phyloP scores from a whole-genome alignment of 1,140 invertebrate species.

The Pseudomyrmex gracilis region DNA sequence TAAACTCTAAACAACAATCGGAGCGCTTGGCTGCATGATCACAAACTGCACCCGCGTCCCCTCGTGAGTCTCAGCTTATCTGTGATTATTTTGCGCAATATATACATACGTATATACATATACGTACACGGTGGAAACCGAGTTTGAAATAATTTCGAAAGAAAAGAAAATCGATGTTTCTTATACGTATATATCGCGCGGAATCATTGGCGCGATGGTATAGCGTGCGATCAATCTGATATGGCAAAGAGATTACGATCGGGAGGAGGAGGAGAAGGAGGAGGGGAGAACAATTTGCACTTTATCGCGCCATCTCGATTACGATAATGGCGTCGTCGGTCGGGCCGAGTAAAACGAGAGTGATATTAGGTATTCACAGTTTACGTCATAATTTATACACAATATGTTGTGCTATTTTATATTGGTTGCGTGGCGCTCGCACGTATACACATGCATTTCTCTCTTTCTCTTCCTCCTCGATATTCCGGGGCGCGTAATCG shows the following conservation, averaged over 20 bases:
- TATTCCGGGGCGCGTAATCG: constrained; percentile 53
- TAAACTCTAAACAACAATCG: constrained; percentile 52
- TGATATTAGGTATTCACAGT: constrained; percentile 51
- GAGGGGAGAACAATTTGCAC: constrained; percentile 74
- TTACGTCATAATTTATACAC: constrained; percentile 61
- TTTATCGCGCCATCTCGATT: constrained; percentile 75
- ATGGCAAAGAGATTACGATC: constrained; percentile 76
- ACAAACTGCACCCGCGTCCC: background rate
- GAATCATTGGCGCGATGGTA: background rate
- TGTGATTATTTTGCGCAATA: constrained; percentile 21
- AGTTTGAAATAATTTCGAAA: constrained; percentile 68
- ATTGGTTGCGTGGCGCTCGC: background rate
- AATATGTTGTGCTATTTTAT: constrained; percentile 32
- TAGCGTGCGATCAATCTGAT: constrained; percentile 74
- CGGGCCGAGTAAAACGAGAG: constrained; percentile 51
- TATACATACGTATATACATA: background rate
- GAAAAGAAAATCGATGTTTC: constrained; percentile 66
- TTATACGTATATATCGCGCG: background rate
- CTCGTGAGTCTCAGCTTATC: constrained; percentile 6
- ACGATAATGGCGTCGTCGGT: constrained; percentile 68
- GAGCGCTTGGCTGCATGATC: constrained; percentile 12
- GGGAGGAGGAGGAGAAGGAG: too few relatives aligned
- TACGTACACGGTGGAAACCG: constrained; percentile 9
- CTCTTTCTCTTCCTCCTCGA: constrained; percentile 11
- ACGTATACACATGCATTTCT: background rate